Evolutionary conservation across 1,140 invertebrate genomes (phyloP).

Genomic region (Coptotermes formosanus): DNA sequence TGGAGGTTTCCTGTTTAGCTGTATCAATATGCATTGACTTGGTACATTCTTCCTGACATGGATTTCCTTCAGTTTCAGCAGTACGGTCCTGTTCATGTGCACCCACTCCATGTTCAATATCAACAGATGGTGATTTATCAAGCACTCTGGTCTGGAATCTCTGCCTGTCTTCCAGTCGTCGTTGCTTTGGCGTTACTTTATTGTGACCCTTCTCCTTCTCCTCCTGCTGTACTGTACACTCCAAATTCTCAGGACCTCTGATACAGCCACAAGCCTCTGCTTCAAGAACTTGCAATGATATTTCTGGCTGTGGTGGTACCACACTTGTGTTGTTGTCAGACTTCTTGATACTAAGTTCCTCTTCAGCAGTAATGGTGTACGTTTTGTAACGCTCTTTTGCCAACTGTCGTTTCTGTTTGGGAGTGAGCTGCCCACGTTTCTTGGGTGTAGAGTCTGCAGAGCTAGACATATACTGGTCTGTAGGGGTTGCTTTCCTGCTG

Average conservation of each 20-base stretch:
- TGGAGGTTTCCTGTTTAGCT: not conserved
- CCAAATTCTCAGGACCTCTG: not conserved
- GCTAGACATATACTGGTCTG: slow-evolving; percentile 55
- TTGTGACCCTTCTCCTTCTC: slow-evolving; percentile 34
- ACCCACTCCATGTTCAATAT: slow-evolving; percentile 23
- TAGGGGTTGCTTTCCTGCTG: slow-evolving; percentile 47
- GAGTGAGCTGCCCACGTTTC: slow-evolving; percentile 43
- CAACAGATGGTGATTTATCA: slow-evolving; percentile 41
- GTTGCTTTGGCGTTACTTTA: slow-evolving; percentile 64
- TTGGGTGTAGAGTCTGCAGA: slow-evolving; percentile 72
- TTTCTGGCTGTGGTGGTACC: not conserved
- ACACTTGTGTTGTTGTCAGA: slow-evolving; percentile 39
- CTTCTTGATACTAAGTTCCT: slow-evolving; percentile 36
- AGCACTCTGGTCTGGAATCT: slow-evolving; percentile 69
- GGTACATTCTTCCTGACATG: not conserved
- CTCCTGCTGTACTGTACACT: not conserved
- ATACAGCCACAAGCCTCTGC: not conserved
- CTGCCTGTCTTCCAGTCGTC: slow-evolving; percentile 62
- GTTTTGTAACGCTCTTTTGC: slow-evolving; percentile 75
- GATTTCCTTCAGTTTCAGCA: not conserved
- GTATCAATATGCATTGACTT: not conserved
- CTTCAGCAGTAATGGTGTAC: slow-evolving; percentile 68
- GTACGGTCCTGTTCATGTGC: not conserved
- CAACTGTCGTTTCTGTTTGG: slow-evolving; percentile 69
- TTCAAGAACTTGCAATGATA: not conserved